Base-by-base conservation (phyloP, 2,888 invertebrate species). In the Linnaemya tessellans region DNA sequence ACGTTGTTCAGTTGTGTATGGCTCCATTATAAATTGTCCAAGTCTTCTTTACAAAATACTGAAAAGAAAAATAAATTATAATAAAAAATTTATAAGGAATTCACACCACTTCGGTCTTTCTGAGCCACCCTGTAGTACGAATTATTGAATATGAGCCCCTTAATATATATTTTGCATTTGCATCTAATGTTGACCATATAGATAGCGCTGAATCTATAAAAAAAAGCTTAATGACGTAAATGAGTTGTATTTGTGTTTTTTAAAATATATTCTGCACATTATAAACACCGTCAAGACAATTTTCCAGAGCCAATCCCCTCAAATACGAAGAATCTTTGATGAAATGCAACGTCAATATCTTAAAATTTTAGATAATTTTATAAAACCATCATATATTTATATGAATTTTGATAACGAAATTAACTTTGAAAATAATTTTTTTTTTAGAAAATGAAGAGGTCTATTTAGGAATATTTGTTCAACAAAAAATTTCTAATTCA, bases 101-200 rank as follows among this genome's bases (percentile, higher is more conserved):
- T n/a, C n/a, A n/a, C n/a, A n/a, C n/a, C n/a, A n/a, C n/a, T n/a
- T n/a, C n/a, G n/a, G n/a, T n/a, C n/a, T n/a, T n/a, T n/a, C n/a
- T n/a, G n/a, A n/a, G n/a, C n/a, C n/a, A n/a, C n/a, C n/a, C n/a
- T n/a, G n/a, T n/a, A n/a, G n/a, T n/a, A n/a, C n/a, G n/a, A n/a
- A n/a, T 68, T 54, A 10, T 54, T 10, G 30, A 51, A 1, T 68
- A 68, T 51, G 51, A 68, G 20, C 51, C 67, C 10, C n/a, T 68
- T 11, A 68, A 68, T 51, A 68, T 51, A 54, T 68, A 35, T 68
- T 68, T 68, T 10, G 35, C 68, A 5, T 54, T 54, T 54, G 38
- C 68, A 0, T 22, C 71, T 58, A 58, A 71, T 18, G 30, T 58
- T 0, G 25, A 58, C 13, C 20, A 65, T 25, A 64, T 64, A 18